Evolutionary conservation across 2,113 vertebrate genomes (phyloP).

Genomic region (Anoplopoma fimbria): DNA sequence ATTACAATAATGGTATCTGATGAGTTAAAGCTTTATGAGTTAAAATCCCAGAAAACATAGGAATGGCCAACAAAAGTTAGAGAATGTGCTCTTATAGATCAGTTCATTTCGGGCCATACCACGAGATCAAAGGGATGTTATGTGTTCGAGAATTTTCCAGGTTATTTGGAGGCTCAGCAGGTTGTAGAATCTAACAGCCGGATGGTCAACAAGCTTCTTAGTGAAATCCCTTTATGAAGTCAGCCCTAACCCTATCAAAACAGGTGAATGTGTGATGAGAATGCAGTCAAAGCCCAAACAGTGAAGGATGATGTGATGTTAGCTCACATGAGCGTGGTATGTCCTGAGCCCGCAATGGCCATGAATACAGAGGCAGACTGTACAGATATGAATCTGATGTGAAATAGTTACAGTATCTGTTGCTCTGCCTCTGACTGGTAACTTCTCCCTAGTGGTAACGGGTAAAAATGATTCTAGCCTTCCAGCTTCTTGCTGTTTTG

Average conservation of each 20-base stretch:
- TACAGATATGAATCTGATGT: constrained; percentile 25
- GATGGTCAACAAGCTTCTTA: constrained; percentile 71
- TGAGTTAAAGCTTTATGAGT: neutral
- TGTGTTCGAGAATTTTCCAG: neutral
- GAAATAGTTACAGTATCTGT: constrained; percentile 24
- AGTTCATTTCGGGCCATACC: neutral
- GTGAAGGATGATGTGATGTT: constrained; percentile 50
- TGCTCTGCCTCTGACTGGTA: neutral
- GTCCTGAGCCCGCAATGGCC: constrained; percentile 6
- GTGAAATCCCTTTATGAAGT: constrained; percentile 67
- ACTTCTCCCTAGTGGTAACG: neutral
- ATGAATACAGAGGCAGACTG: neutral
- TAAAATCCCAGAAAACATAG: neutral
- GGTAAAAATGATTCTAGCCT: neutral
- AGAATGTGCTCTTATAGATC: neutral
- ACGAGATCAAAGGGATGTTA: neutral
- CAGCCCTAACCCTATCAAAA: constrained; percentile 59
- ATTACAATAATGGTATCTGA: neutral
- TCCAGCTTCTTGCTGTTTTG: neutral
- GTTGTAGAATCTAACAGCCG: constrained; percentile 17
- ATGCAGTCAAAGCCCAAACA: constrained; percentile 23
- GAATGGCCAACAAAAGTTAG: neutral
- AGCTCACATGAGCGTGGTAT: constrained; percentile 39
- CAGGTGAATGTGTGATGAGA: constrained; percentile 63
- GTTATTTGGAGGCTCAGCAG: constrained; percentile 39